phyloP scores from a whole-genome alignment of 2,888 invertebrate species.

The Dynastes grantii region DNA sequence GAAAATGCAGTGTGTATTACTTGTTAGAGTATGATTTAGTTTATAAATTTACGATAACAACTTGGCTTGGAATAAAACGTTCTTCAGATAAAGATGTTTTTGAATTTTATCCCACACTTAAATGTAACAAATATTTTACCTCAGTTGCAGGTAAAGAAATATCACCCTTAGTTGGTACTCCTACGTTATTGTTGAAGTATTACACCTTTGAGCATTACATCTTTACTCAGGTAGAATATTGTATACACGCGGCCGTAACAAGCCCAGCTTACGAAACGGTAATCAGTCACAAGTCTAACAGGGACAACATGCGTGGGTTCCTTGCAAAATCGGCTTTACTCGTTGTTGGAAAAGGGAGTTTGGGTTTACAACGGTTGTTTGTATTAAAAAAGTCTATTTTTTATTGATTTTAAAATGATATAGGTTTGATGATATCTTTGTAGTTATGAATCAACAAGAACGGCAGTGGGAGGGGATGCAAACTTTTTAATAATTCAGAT shows the following conservation, averaged over 20 bases:
- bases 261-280: slow-evolving; percentile 15
- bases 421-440: no score
- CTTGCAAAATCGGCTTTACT: background rate
- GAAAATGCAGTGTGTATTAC: no score
- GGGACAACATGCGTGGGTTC: slow-evolving; percentile 2
- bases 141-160: slow-evolving; percentile 13
- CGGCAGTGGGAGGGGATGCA: no score
- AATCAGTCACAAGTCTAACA: slow-evolving; percentile 28
- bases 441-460: no score
- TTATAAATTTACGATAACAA: no score
- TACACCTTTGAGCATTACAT: slow-evolving; percentile 36
- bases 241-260: slow-evolving; percentile 12
- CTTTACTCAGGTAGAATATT: slow-evolving; percentile 26
- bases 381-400: no score
- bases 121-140: slow-evolving; percentile 37
- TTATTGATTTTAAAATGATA: no score
- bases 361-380: no score
- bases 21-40: no score
- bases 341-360: background rate
- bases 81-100: slow-evolving; percentile 2
- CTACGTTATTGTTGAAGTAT: slow-evolving; percentile 37
- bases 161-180: slow-evolving; percentile 40
- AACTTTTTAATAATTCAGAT: no score
- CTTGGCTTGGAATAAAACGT: background rate
- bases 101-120: slow-evolving; percentile 22